phyloP scores from a whole-genome alignment of 2,797 vertebrate species.

The Telmatherina bonti region DNA sequence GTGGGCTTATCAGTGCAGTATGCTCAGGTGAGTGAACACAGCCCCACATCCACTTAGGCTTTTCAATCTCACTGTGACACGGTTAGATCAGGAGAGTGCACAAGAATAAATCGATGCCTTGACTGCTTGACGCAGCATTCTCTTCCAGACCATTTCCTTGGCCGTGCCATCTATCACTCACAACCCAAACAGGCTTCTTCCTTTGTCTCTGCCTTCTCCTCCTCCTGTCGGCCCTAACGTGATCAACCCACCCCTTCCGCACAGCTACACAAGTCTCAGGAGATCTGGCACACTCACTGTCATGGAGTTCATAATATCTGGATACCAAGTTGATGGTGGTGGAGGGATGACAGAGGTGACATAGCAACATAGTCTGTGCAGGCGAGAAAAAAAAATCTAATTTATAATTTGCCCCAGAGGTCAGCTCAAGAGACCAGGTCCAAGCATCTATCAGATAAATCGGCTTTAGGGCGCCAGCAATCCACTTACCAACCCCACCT shows the following conservation, averaged over 20 bases:
- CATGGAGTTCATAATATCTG: slow-evolving; percentile 63
- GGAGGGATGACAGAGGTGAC: slow-evolving; percentile 60
- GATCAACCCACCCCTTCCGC: slow-evolving; percentile 16
- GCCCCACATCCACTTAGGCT: slow-evolving; percentile 71
- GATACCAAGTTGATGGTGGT: slow-evolving; percentile 39
- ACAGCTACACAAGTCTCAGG: slow-evolving; percentile 28
- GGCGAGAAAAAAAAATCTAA: slow-evolving; percentile 70
- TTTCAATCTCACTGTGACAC: slow-evolving; percentile 75
- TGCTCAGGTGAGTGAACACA: slow-evolving; percentile 70
- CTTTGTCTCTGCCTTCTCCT: slow-evolving; percentile 41
- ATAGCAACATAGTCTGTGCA: slow-evolving; percentile 48
- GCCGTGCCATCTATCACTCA: slow-evolving; percentile 69
- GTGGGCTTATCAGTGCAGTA: slow-evolving; percentile 58
- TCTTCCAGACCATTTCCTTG: slow-evolving; percentile 76
- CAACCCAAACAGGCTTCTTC: slow-evolving; percentile 37
- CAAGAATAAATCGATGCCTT: slow-evolving; percentile 79
- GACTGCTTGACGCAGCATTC: slow-evolving; percentile 78
- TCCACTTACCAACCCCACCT: slow-evolving; percentile 67
- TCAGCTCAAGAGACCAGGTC: slow-evolving; percentile 60
- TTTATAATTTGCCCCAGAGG: slow-evolving; percentile 76
- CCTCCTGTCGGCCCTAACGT: slow-evolving; percentile 25
- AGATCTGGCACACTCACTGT: slow-evolving; percentile 30
- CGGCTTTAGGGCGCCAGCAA: slow-evolving; percentile 69
- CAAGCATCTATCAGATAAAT: slow-evolving; percentile 79
- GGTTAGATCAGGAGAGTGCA: slow-evolving; percentile 76